Percentiles rank a stretch among this genome's conserved stretches.
Evolutionary conservation across 2,888 invertebrate genomes (phyloP).

Genomic region (Thysanoteuthis rhombus): DNA sequence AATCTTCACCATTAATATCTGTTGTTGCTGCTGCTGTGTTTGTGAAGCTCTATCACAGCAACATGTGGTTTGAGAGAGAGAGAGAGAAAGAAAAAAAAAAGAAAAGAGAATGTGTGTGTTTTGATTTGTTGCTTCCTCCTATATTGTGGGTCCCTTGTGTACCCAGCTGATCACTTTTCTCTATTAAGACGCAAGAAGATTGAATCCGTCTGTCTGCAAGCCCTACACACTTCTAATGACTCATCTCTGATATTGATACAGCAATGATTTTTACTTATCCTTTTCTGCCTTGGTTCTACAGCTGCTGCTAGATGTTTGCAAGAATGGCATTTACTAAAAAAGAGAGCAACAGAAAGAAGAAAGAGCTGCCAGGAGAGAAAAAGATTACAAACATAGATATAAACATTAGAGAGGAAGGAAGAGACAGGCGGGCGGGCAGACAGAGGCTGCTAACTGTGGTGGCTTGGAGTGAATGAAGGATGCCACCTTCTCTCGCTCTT

Average conservation of each 20-base stretch:
- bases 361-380: not conserved
- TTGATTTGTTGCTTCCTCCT: not conserved
- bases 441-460: not conserved
- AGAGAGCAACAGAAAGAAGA: not conserved
- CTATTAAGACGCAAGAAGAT: not conserved
- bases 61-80: not conserved
- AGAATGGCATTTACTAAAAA: conserved; percentile 12
- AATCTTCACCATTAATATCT: not conserved
- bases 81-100: too few relatives aligned
- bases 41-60: conserved; percentile 12
- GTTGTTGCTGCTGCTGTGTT: not conserved
- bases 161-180: conserved; percentile 12
- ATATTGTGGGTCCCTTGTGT: not conserved
- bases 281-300: not conserved
- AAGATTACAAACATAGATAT: not conserved
- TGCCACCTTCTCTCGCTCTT: not conserved
- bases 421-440: not conserved
- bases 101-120: not conserved
- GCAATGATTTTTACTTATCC: conserved; percentile 12
- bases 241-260: conserved; percentile 12
- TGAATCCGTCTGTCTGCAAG: not conserved
- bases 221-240: not conserved
- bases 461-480: not conserved
- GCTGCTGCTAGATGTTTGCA: conserved; percentile 12
- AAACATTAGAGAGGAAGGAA: not conserved